Evolutionary conservation across 2,797 vertebrate species (phyloP), one percentile per base, ranked within the genome.

Genomic region (Pelobates cultripes): DNA sequence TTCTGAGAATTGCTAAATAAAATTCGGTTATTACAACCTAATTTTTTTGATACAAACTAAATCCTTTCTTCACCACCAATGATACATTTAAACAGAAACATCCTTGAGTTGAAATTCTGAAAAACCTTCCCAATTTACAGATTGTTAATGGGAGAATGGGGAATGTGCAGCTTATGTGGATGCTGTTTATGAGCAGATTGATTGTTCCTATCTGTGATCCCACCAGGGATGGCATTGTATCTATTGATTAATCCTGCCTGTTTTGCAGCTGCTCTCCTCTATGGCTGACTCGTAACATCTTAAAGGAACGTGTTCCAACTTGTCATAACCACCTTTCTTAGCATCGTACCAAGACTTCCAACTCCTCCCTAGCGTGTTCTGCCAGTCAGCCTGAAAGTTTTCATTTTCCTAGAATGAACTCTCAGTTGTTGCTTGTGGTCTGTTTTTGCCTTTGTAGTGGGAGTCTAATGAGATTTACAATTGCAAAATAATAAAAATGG

Each of bases 391-490:
- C 4, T 12, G 57, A 60, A 10, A 13, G 4, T 60, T 12, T 60
- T 51, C 47, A 14, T 42, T 55, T 73, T 41, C 17, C 10, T 13
- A 15, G 28, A 42, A 55, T 28, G 28, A 28, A 28, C 28, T 73
- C 74, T 41, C 81, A 87, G 70, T 73, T 63, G 63, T 83, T 64
- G 45, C 51, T 76, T 43, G 69, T 77, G 43, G 53, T 43, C 13
- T 80, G 64, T 4, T 28, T 42, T 0, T 76, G 53, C 12, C 42
- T 74, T 70, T 77, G 75, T 83, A 83, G 84, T 88, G 87, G 75
- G 86, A 70, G 64, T 80, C 90, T 87, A 91, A 94, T 85, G 88
- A 88, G 89, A 94, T 95, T 92, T 91, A 85, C 87, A 28, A 28
- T 92, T 91, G 85, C 87, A 28, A 28, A 28, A 28, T 28, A 28